Conservation (phyloP, 2,888 invertebrate genomes). For the Clanis bilineata region DNA sequence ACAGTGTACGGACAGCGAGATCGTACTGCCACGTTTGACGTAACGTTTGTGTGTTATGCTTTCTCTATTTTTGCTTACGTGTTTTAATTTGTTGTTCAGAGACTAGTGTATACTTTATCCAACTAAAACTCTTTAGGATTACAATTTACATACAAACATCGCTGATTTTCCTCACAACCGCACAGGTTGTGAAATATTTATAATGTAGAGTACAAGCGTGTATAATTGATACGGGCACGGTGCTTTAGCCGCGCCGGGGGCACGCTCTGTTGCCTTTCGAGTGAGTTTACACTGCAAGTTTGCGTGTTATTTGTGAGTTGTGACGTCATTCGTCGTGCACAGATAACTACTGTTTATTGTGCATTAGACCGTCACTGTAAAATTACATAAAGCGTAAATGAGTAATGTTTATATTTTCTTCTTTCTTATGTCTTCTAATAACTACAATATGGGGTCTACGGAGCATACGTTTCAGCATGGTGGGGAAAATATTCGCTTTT, state of each 20-base stretch:
- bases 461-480: too few species aligned
- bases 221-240: not conserved
- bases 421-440: too few species aligned
- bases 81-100: not conserved
- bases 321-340: slow-evolving; percentile 1
- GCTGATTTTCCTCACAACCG: not conserved
- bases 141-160: not conserved
- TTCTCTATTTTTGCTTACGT: not conserved
- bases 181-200: not conserved
- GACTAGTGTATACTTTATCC: too few species aligned
- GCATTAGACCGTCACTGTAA: not conserved
- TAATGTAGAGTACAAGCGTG: not conserved
- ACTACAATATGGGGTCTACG: too few species aligned
- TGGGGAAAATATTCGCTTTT: too few species aligned
- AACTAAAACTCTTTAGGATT: too few species aligned
- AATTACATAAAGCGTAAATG: not conserved
- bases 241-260: not conserved
- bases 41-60: slow-evolving; percentile 5
- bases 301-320: not conserved
- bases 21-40: slow-evolving; percentile 15
- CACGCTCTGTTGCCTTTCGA: slow-evolving; percentile 4
- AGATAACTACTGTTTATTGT: not conserved
- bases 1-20: not conserved
- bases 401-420: not conserved
- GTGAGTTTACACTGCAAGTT: not conserved